Conservation (phyloP, 2,888 invertebrate species). For the Bedellia somnulentella region DNA sequence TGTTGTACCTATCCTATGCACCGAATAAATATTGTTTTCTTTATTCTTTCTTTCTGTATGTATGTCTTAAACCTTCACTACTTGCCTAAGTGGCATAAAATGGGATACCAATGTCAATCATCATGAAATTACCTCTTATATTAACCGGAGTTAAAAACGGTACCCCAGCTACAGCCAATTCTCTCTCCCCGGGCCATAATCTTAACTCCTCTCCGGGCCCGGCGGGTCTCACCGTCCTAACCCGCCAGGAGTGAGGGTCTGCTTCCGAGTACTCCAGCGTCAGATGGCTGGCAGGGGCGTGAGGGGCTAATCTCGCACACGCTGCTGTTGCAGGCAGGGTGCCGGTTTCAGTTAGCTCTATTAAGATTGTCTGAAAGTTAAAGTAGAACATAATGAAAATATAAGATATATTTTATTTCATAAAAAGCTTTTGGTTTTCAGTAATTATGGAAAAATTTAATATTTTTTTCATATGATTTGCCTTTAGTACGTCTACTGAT, state of each 20-base stretch:
- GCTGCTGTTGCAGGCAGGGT: constrained; percentile 7
- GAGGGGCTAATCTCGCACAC: constrained; percentile 11
- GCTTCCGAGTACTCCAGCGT: constrained; percentile 10
- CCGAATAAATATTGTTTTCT: too few species aligned
- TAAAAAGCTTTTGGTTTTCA: too few species aligned
- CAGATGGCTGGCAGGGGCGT: constrained; percentile 9
- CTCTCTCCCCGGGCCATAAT: constrained; percentile 82
- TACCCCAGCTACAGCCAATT: constrained; percentile 72
- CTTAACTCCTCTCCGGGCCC: constrained; percentile 68
- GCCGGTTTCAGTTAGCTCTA: not conserved
- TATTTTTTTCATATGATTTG: too few species aligned
- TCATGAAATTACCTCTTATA: constrained; percentile 80
- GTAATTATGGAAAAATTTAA: too few species aligned
- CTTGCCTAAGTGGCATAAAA: too few species aligned
- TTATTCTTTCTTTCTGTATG: too few species aligned
- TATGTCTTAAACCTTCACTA: too few species aligned
- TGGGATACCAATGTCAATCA: too few species aligned
- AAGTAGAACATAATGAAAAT: not conserved
- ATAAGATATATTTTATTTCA: too few species aligned
- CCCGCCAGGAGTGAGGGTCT: constrained; percentile 10
- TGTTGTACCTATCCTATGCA: too few species aligned
- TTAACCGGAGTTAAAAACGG: constrained; percentile 79
- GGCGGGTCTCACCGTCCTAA: constrained; percentile 14
- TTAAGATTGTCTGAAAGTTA: not conserved
- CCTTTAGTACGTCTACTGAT: too few species aligned